Evolutionary conservation across 2,113 vertebrate genomes (phyloP).

Genomic region (Sciurus niger): DNA sequence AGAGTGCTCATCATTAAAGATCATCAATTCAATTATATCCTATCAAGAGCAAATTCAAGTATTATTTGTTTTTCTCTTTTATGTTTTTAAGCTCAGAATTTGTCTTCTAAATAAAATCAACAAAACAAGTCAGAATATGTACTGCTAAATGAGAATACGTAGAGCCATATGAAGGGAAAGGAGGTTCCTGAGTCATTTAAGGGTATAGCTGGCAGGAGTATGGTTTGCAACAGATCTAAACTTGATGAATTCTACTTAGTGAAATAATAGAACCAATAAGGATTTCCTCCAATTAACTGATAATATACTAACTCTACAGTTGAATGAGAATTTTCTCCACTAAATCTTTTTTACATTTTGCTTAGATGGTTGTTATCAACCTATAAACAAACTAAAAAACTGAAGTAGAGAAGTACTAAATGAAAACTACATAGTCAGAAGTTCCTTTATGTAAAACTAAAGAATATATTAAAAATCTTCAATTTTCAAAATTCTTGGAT

Average conservation of each 20-base stretch:
- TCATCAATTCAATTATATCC: background rate
- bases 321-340: conserved; percentile 24
- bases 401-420: conserved; percentile 8
- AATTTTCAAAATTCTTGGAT: background rate
- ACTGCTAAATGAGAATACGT: background rate
- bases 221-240: conserved; percentile 1
- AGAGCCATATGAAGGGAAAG: background rate
- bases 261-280: background rate
- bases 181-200: background rate
- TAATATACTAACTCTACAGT: conserved; percentile 9
- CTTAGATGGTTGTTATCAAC: background rate
- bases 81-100: conserved; percentile 47
- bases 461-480: conserved; percentile 30
- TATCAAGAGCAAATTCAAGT: conserved; percentile 7
- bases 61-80: conserved; percentile 31
- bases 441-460: conserved; percentile 49
- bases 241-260: background rate
- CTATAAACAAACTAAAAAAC: background rate
- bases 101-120: conserved; percentile 57
- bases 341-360: background rate
- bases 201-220: background rate
- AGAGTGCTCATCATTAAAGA: background rate
- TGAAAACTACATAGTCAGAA: background rate
- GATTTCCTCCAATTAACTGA: background rate
- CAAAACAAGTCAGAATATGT: background rate